phyloP scores from a whole-genome alignment of 2,888 invertebrate species.

The Argyresthia goedartella region DNA sequence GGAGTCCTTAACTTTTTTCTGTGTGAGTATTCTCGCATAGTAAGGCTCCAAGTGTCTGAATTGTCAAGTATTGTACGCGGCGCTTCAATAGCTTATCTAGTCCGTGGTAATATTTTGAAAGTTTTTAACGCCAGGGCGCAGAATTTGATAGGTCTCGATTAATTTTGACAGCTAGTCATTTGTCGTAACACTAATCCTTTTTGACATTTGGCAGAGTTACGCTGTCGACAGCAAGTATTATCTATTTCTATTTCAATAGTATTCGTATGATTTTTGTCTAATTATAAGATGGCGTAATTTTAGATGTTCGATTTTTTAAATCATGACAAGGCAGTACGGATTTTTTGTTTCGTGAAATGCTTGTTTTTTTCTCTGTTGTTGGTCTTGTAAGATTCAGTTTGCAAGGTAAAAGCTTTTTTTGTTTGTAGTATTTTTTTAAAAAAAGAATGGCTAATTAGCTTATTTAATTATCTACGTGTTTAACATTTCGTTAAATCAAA shows the following conservation, averaged over 20 bases:
- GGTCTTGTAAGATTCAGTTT: no score
- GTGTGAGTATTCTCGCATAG: neutral
- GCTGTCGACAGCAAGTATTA: constrained; percentile 44
- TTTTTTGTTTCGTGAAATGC: neutral
- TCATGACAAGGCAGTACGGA: constrained; percentile 60
- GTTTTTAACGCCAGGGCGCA: neutral
- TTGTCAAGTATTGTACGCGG: neutral
- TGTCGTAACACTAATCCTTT: constrained; percentile 30
- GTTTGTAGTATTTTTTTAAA: neutral
- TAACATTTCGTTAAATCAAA: neutral
- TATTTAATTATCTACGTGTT: neutral
- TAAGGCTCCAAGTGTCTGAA: neutral
- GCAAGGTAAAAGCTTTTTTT: neutral
- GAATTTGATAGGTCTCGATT: constrained; percentile 12
- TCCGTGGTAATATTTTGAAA: neutral
- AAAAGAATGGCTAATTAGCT: neutral
- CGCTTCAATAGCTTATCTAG: neutral
- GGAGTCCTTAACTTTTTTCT: neutral
- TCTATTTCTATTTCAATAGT: constrained; percentile 27
- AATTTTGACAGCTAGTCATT: constrained; percentile 59
- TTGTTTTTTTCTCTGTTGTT: neutral
- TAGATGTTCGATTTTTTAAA: constrained; percentile 57
- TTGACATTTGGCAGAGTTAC: constrained; percentile 37
- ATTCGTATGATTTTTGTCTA: constrained; percentile 28
- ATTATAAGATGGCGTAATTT: constrained; percentile 64